Base-by-base conservation (phyloP, 2,113 vertebrate species). In the Peucedramus taeniatus region DNA sequence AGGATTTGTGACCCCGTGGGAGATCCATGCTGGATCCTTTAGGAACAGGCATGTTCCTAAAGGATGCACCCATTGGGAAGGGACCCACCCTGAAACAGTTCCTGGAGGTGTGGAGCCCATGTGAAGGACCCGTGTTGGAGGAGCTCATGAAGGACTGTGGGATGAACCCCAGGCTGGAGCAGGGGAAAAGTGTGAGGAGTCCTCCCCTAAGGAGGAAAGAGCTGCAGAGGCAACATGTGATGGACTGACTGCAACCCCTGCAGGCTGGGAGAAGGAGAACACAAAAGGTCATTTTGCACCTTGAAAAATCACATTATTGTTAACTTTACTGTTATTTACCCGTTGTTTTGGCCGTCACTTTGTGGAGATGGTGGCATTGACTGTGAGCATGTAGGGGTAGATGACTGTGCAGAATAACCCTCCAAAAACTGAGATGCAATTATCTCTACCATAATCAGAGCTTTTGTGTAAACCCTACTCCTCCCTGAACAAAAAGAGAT, bases 191-290 rank as follows among this genome's bases (percentile, higher is more conserved):
- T 15, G 15, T 21, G 13, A 51, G 15, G 33, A 40, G 24, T 35
- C 12, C 30, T 47, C 10, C 47, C 30, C 30, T 37, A 40, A 37
- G 13, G 10, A 63, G 40, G 30, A 28, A 53, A 21, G 33, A 70
- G 15, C 30, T 3, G 47, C 21, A 65, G 57, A 37, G 20, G 37
- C 6, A 47, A 2, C 0, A 0, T 21, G 24, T 27, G 21, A 40
- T 23, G 42, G 40, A 30, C 20, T 49, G 47, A 54, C 35, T 12
- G 4, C 40, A 72, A 7, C 7, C 11, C 50, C 6, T 24, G 18
- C 37, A 51, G 15, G 27, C 27, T 63, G 20, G 28, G 27, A 59
- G 39, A 26, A 54, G 27, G 13, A 30, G 44, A 47, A 16, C 28
- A 49, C 39, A 71, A 35, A 51, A 45, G 7, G 30, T n/a, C 14